Percentiles rank a stretch among this genome's conserved stretches.
These are phyloP conservation scores for Herminia tarsipennalis DNA, from an alignment of 2,888 invertebrate species.

Conservation along the genomic window DNA sequence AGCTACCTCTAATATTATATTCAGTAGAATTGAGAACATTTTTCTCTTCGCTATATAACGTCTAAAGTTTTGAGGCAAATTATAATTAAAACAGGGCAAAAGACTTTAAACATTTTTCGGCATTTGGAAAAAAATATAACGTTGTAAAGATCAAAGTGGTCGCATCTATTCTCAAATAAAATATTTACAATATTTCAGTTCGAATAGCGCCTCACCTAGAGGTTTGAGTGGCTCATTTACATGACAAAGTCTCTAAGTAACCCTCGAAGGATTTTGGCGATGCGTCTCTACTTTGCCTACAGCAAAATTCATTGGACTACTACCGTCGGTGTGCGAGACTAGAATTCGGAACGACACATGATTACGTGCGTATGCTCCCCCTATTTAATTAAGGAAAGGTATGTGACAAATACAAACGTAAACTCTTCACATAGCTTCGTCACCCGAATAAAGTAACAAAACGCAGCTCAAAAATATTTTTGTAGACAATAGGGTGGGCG, in stretches of 20 bases:
- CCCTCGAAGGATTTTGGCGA: slow-evolving; percentile 66
- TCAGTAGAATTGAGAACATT: too few relatives aligned
- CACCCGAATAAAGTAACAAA: not conserved
- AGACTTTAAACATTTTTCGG: too few relatives aligned
- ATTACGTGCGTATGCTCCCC: slow-evolving; percentile 19
- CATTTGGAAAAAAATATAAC: not conserved
- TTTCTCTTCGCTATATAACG: too few relatives aligned
- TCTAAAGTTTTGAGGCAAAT: too few relatives aligned
- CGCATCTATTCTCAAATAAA: slow-evolving; percentile 59
- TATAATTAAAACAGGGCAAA: too few relatives aligned
- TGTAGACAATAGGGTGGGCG: slow-evolving; percentile 26
- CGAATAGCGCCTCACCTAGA: slow-evolving; percentile 61
- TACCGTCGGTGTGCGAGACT: slow-evolving; percentile 33
- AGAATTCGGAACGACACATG: slow-evolving; percentile 35
- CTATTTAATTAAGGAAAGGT: slow-evolving; percentile 28
- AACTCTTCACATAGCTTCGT: too few relatives aligned
- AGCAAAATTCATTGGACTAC: slow-evolving; percentile 46
- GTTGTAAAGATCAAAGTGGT: slow-evolving; percentile 45
- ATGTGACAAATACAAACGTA: slow-evolving; percentile 11
- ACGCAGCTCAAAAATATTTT: slow-evolving; percentile 19
- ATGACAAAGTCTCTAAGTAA: slow-evolving; percentile 77
- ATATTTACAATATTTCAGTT: slow-evolving; percentile 76
- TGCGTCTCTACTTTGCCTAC: slow-evolving; percentile 48
- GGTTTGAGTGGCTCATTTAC: slow-evolving; percentile 75
- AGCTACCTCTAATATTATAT: too few relatives aligned